phyloP scores from a whole-genome alignment of 2,797 vertebrate species.

The Margarornis squamiger region DNA sequence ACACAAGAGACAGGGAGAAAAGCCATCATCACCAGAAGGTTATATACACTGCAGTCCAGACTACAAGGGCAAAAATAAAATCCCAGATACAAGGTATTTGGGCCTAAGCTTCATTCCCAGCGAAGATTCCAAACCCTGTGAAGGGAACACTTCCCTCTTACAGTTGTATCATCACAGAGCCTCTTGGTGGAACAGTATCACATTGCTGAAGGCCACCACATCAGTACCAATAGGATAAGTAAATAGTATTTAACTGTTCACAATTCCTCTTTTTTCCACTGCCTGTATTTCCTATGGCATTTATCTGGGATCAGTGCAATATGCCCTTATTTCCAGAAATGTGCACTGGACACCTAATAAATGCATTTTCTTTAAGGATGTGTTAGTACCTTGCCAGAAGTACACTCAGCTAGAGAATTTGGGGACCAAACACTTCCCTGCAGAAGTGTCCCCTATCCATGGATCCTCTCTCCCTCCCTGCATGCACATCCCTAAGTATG shows the following conservation, averaged over 20 bases:
- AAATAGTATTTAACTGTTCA: neutral
- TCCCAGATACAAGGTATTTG: neutral
- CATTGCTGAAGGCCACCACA: neutral
- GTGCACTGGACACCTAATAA: neutral
- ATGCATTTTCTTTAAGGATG: neutral
- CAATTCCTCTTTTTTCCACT: neutral
- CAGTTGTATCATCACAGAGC: neutral
- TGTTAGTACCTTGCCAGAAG: neutral
- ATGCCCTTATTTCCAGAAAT: neutral
- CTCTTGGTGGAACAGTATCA: neutral
- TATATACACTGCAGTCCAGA: neutral
- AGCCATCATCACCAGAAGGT: neutral
- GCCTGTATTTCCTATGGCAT: neutral
- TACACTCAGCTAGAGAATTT: neutral
- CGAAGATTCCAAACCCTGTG: neutral
- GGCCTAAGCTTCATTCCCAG: neutral
- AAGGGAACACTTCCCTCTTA: neutral
- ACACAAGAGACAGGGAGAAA: neutral
- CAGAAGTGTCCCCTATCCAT: fast-evolving
- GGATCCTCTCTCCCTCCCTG: neutral
- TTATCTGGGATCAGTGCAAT: neutral
- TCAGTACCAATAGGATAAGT: neutral
- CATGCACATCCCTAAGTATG: neutral
- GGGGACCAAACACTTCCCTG: neutral
- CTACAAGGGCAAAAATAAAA: neutral